A percentile compares a stretch with the other conserved stretches of the same genome.
Conservation (phyloP, 1,140 invertebrate species). For the Drosophila parvula region DNA sequence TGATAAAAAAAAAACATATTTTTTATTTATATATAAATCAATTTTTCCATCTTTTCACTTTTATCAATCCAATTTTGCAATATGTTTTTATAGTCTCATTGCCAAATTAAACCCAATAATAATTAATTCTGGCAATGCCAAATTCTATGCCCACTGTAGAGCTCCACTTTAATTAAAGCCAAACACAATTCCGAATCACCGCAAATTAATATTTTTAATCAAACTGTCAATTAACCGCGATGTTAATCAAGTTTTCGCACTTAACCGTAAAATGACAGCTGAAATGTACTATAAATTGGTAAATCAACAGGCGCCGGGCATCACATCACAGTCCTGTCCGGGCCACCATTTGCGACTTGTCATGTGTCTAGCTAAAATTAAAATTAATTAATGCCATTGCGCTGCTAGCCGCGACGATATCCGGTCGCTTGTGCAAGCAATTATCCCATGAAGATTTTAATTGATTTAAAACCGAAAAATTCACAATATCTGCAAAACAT, state of each 20-base stretch:
- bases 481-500: constrained; percentile 14
- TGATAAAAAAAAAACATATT: too few species aligned
- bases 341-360: constrained; percentile 7
- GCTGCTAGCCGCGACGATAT: not conserved
- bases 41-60: too few species aligned
- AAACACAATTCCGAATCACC: not conserved
- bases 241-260: constrained; percentile 54
- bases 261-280: constrained; percentile 50
- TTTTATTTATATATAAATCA: too few species aligned
- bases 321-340: not conserved
- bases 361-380: constrained; percentile 29
- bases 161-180: not conserved
- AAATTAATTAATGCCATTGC: constrained; percentile 36
- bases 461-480: constrained; percentile 25
- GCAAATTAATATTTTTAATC: constrained; percentile 15
- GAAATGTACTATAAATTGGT: constrained; percentile 34
- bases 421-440: constrained; percentile 7
- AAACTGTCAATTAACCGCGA: constrained; percentile 46
- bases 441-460: constrained; percentile 11
- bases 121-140: not conserved
- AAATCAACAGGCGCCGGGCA: constrained; percentile 21
- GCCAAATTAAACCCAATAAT: not conserved
- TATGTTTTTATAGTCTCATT: too few species aligned
- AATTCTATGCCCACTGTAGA: not conserved
- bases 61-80: too few species aligned